Evolutionary conservation across 2,113 vertebrate species (phyloP).

Genomic region (Lepidothrix coronata): DNA sequence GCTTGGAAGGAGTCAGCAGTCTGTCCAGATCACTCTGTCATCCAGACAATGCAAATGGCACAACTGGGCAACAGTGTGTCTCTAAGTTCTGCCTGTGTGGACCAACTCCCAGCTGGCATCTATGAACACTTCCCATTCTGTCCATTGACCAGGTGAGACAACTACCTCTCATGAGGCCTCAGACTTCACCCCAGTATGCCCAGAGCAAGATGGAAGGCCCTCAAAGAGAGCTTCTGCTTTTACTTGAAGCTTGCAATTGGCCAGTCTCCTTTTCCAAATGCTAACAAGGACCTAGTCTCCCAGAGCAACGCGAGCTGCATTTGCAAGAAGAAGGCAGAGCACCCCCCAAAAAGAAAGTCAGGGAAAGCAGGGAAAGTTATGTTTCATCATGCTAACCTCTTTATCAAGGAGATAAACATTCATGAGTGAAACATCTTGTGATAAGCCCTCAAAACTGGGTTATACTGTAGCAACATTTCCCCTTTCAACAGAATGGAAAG

Average conservation of each 20-base stretch:
- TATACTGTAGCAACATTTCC: not conserved
- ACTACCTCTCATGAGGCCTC: not conserved
- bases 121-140: not conserved
- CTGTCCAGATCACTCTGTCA: not conserved
- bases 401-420: accelerated
- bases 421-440: not conserved
- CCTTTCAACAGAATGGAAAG: not conserved
- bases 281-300: not conserved
- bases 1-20: not conserved
- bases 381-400: not conserved
- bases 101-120: not conserved
- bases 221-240: not conserved
- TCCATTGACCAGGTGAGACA: not conserved
- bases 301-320: not conserved
- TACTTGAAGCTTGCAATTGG: not conserved
- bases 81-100: not conserved
- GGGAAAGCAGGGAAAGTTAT: not conserved
- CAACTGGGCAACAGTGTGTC: not conserved
- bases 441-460: not conserved
- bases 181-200: not conserved
- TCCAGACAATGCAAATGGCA: not conserved
- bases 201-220: not conserved
- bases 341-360: not conserved
- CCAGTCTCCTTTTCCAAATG: not conserved
- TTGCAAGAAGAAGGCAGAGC: not conserved